A percentile compares a stretch with the other conserved stretches of the same genome.
Conservation (phyloP, 2,888 invertebrate genomes). For the Drosophila neutralis region DNA sequence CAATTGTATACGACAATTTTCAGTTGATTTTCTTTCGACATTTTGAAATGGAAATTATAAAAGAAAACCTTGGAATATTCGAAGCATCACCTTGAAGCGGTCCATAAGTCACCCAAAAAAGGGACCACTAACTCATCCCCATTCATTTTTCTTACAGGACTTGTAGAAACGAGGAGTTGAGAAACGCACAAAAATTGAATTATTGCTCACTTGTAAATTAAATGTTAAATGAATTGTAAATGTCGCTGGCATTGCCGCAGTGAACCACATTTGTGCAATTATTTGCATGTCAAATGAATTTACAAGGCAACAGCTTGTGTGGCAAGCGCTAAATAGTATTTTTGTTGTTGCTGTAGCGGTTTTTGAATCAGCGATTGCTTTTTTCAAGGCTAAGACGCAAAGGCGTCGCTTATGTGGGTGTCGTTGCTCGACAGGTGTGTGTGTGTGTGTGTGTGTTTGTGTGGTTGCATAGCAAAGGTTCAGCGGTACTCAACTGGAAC, state of each 20-base stretch:
- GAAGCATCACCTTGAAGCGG: neutral
- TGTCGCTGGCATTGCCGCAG: neutral
- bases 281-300: constrained; percentile 10
- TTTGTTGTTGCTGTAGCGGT: constrained; percentile 3
- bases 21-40: no score
- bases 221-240: no score
- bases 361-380: constrained; percentile 2
- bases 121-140: neutral
- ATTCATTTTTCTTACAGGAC: neutral
- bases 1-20: neutral
- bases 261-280: constrained; percentile 13
- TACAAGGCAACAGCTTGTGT: constrained; percentile 11
- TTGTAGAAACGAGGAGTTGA: neutral
- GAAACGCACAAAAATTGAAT: neutral
- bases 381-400: constrained; percentile 47
- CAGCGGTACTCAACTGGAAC: constrained; percentile 52
- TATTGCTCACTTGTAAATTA: neutral
- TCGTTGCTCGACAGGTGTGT: constrained; percentile 31
- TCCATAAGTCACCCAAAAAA: neutral
- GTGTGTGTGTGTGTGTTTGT: constrained; percentile 5
- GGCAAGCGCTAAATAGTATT: neutral
- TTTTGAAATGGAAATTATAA: neutral
- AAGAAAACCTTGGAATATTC: neutral
- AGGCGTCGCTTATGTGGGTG: constrained; percentile 49
- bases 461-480: constrained; percentile 30